phyloP scores from a whole-genome alignment of 2,888 invertebrate genomes.

The Melanotus villosus region DNA sequence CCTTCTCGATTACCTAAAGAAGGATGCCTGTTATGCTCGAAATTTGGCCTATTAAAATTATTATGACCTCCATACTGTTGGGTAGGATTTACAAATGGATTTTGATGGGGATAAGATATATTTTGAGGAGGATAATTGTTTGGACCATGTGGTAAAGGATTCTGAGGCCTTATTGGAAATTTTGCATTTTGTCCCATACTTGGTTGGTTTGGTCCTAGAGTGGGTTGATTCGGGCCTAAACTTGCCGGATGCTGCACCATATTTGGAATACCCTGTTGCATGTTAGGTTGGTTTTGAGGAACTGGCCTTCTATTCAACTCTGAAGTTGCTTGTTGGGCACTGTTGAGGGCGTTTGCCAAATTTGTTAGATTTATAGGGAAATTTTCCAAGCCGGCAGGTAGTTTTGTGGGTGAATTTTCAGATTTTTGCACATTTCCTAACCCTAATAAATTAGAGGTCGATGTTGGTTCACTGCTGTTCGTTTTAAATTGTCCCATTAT shows the following conservation, averaged over 20 bases:
- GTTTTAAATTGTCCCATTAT: slow-evolving; percentile 70
- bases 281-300: background rate
- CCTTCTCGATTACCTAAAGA: background rate
- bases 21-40: background rate
- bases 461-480: slow-evolving; percentile 30
- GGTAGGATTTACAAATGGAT: slow-evolving; percentile 12
- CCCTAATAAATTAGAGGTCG: slow-evolving; percentile 29
- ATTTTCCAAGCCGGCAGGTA: slow-evolving; percentile 19
- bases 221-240: no score
- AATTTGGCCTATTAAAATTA: slow-evolving; percentile 5
- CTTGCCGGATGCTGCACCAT: background rate
- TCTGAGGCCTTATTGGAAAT: slow-evolving; percentile 2
- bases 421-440: background rate
- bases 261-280: background rate
- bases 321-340: slow-evolving; percentile 21
- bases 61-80: background rate
- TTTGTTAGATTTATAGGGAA: slow-evolving; percentile 27
- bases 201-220: no score
- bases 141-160: background rate
- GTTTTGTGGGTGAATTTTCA: background rate
- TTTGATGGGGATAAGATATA: slow-evolving; percentile 19
- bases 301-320: background rate
- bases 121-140: background rate
- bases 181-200: no score
- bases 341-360: slow-evolving; percentile 23